Evolutionary conservation across 2,888 invertebrate species (phyloP).

Genomic region (Cosmia trapezina): DNA sequence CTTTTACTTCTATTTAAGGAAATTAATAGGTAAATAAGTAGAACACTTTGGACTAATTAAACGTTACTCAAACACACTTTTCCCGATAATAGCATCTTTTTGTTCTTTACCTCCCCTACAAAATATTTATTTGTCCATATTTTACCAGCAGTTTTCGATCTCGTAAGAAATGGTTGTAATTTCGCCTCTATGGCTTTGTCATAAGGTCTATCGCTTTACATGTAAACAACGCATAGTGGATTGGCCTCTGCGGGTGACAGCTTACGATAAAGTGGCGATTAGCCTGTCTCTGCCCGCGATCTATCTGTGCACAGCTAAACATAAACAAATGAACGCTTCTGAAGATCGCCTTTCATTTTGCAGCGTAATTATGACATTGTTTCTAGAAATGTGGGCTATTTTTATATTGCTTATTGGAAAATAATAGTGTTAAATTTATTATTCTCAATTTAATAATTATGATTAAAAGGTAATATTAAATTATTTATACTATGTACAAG

Average conservation of each 20-base stretch:
- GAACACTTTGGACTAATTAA: slow-evolving; percentile 8
- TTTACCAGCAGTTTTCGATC: slow-evolving; percentile 44
- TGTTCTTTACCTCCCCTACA: slow-evolving; percentile 38
- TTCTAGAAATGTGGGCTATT: slow-evolving; percentile 8
- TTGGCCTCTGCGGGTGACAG: slow-evolving; percentile 80
- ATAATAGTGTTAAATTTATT: no score
- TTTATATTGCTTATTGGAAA: no score
- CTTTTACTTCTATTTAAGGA: neutral
- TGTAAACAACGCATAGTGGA: slow-evolving; percentile 67
- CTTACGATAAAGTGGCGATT: slow-evolving; percentile 83
- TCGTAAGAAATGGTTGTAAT: slow-evolving; percentile 15
- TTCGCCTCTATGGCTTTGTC: slow-evolving; percentile 34
- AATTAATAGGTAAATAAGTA: neutral
- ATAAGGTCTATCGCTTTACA: slow-evolving; percentile 56
- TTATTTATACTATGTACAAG: no score
- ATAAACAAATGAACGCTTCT: slow-evolving; percentile 61
- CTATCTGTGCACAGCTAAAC: slow-evolving; percentile 62
- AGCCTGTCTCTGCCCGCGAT: slow-evolving; percentile 82
- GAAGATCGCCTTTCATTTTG: slow-evolving; percentile 35
- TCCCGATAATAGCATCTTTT: slow-evolving; percentile 40
- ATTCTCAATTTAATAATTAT: no score
- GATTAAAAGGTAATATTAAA: no score
- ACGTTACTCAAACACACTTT: slow-evolving; percentile 31
- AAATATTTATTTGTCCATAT: slow-evolving; percentile 50
- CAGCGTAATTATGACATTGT: slow-evolving; percentile 38